Conservation (phyloP, 2,113 vertebrate species). For the Pholis gunnellus region DNA sequence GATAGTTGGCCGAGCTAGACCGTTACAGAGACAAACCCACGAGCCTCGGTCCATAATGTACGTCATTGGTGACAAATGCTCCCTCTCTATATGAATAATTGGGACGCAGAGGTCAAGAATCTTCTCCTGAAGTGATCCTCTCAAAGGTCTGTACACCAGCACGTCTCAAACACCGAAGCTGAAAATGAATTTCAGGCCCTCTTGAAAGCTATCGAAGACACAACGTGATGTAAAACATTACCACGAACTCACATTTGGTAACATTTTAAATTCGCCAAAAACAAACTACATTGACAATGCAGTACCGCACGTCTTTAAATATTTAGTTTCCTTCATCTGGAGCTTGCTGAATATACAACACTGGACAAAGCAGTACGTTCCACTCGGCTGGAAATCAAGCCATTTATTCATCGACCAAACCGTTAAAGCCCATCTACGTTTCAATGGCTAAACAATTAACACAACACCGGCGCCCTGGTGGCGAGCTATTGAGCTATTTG, state of each 20-base stretch:
- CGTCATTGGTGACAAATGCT: neutral
- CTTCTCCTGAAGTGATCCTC: neutral
- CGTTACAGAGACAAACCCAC: neutral
- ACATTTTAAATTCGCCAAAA: too few relatives aligned
- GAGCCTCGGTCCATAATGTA: neutral
- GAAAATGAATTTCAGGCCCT: neutral
- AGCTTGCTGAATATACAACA: neutral
- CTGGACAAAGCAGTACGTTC: neutral
- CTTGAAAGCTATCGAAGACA: neutral
- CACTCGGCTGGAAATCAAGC: neutral
- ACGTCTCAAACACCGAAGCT: neutral
- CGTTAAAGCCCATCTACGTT: constrained; percentile 11
- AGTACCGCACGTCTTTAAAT: neutral
- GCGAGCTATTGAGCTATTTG: constrained; percentile 3
- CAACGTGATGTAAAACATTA: neutral
- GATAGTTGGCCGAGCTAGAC: neutral
- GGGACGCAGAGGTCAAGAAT: neutral
- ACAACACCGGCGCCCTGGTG: constrained; percentile 2
- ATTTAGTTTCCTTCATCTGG: neutral
- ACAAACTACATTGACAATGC: neutral
- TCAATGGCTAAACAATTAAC: constrained; percentile 22
- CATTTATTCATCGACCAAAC: neutral
- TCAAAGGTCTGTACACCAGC: neutral
- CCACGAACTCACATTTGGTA: neutral
- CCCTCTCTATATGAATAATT: neutral